A percentile compares a stretch with the other conserved stretches of the same genome.
phyloP scores from a whole-genome alignment of 2,888 invertebrate genomes.

The Quadriops clusia region DNA sequence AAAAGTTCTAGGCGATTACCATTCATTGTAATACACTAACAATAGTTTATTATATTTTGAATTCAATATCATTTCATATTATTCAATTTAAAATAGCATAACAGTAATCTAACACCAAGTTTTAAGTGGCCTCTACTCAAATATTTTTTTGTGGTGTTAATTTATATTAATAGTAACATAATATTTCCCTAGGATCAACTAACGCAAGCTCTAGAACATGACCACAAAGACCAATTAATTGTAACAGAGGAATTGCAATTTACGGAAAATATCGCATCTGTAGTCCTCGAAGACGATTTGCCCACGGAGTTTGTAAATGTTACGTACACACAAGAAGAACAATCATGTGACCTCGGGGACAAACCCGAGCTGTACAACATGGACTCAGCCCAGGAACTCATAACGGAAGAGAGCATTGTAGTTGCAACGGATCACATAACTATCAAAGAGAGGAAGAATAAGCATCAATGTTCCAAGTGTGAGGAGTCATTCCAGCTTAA shows the following conservation, averaged over 20 bases:
- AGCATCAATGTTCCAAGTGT: constrained; percentile 35
- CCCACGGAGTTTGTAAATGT: constrained; percentile 26
- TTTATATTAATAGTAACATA: constrained; percentile 5
- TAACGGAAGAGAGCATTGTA: too few species aligned
- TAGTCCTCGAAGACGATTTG: constrained; percentile 25
- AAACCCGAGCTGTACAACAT: neutral
- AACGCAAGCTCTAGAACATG: constrained; percentile 23
- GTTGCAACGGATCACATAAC: constrained; percentile 6
- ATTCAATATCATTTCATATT: constrained; percentile 3
- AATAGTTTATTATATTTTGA: neutral
- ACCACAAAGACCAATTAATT: constrained; percentile 27
- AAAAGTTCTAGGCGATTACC: too few species aligned
- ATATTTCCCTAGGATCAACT: constrained; percentile 25
- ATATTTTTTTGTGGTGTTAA: constrained; percentile 4
- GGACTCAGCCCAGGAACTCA: constrained; percentile 8
- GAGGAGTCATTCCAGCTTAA: constrained; percentile 31
- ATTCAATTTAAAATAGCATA: too few species aligned
- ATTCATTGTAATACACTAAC: too few species aligned
- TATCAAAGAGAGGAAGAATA: constrained; percentile 19
- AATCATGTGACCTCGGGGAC: constrained; percentile 1
- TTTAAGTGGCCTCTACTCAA: too few species aligned
- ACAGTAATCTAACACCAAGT: too few species aligned
- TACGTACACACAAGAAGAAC: constrained; percentile 13
- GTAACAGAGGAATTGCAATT: constrained; percentile 32
- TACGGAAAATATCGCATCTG: constrained; percentile 24